Evolutionary conservation across 2,113 vertebrate genomes (phyloP).

Genomic region (Eolophus roseicapilla): DNA sequence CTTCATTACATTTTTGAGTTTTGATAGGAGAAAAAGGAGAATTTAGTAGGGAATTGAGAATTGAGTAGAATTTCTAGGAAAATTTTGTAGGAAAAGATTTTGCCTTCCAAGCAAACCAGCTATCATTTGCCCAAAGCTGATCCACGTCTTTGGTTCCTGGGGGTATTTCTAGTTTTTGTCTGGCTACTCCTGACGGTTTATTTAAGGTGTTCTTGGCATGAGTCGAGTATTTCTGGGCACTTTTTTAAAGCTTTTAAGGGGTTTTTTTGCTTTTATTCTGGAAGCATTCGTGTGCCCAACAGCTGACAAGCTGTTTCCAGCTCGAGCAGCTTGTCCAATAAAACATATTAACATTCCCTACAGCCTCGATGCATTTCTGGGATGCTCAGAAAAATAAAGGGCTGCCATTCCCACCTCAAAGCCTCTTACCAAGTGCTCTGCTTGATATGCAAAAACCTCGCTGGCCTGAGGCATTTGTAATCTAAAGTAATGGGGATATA

Average conservation of each 20-base stretch:
- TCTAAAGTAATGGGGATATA: not conserved
- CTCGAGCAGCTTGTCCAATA: constrained; percentile 10
- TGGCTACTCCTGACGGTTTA: constrained; percentile 15
- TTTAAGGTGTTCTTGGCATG: not conserved
- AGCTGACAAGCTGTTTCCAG: constrained; percentile 25
- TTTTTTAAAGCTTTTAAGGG: constrained; percentile 12
- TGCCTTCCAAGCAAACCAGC: not conserved
- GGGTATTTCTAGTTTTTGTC: not conserved
- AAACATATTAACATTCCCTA: constrained; percentile 32
- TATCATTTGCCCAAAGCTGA: not conserved
- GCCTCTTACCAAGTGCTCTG: not conserved
- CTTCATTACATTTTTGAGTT: not conserved
- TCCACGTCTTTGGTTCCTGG: not conserved
- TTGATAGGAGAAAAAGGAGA: not conserved
- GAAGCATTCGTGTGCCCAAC: not conserved
- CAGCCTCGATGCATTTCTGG: not conserved
- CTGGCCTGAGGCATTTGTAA: not conserved
- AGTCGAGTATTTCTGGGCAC: not conserved
- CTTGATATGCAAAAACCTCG: not conserved
- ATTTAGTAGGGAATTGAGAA: not conserved
- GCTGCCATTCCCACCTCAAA: not conserved
- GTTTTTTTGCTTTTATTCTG: not conserved
- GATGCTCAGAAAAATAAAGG: constrained; percentile 3
- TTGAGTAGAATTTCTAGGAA: not conserved
- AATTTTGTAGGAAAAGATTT: not conserved